Percentiles rank a stretch among this genome's conserved stretches.
Evolutionary conservation across 2,113 vertebrate genomes (phyloP).

Genomic region (Holacanthus passer): DNA sequence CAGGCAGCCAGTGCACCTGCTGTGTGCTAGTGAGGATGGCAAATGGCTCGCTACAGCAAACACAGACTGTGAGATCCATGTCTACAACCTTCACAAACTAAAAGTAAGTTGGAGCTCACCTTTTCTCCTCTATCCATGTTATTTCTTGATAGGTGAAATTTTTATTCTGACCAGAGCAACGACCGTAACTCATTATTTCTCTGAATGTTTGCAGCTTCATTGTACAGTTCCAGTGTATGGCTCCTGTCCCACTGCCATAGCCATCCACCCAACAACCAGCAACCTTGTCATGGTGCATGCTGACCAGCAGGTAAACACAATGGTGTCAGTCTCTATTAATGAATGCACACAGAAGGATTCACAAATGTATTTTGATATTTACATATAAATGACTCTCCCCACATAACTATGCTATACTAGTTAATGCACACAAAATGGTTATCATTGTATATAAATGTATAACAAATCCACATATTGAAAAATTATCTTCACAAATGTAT

Average conservation of each 20-base stretch:
- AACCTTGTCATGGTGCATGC: conserved; percentile 90
- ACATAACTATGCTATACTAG: too few relatives aligned
- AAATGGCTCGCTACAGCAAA: conserved; percentile 89
- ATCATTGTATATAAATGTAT: too few relatives aligned
- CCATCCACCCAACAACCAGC: conserved; percentile 89
- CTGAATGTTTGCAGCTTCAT: conserved; percentile 82
- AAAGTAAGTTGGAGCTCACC: conserved; percentile 83
- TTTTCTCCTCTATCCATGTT: not conserved
- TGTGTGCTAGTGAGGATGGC: conserved; percentile 88
- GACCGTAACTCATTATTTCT: not conserved
- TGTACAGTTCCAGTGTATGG: conserved; percentile 88
- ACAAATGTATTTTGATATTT: too few relatives aligned
- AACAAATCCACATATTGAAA: too few relatives aligned
- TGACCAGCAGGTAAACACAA: conserved; percentile 89
- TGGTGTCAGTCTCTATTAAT: too few relatives aligned
- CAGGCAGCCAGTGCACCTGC: conserved; percentile 85
- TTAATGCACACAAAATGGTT: too few relatives aligned
- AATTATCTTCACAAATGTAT: too few relatives aligned
- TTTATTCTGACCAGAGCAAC: not conserved
- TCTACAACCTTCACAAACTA: conserved; percentile 86
- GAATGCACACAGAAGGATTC: too few relatives aligned
- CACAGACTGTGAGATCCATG: conserved; percentile 84
- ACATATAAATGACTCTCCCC: too few relatives aligned
- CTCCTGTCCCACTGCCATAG: conserved; percentile 90
- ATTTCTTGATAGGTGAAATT: accelerated